phyloP scores from a whole-genome alignment of 2,888 invertebrate species.

The Pandemis heparana region DNA sequence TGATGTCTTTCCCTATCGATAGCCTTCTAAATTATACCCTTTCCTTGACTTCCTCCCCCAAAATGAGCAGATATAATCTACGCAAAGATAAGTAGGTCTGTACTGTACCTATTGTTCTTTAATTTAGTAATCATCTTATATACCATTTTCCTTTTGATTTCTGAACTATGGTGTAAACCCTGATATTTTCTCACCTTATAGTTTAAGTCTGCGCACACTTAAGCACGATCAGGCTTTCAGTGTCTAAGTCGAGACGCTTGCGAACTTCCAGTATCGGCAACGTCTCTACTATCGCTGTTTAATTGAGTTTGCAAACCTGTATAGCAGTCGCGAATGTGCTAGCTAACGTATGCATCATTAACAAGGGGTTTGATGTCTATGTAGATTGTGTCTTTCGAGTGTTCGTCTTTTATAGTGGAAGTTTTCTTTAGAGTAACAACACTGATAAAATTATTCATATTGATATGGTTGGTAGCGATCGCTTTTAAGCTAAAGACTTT shows the following conservation, averaged over 20 bases:
- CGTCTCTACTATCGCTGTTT: conserved; percentile 1
- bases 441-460: no score
- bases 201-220: background rate
- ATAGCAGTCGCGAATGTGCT: background rate
- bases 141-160: background rate
- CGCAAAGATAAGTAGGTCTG: background rate
- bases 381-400: background rate
- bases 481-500: no score
- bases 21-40: background rate
- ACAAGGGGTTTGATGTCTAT: background rate
- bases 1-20: conserved; percentile 7
- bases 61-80: background rate
- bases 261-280: background rate
- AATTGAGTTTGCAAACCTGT: conserved; percentile 2
- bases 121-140: no score
- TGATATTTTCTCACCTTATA: background rate
- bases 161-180: background rate
- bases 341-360: background rate
- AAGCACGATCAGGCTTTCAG: background rate
- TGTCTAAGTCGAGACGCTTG: background rate
- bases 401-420: background rate
- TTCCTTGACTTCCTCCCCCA: background rate
- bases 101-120: no score
- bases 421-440: background rate
- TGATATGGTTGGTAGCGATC: no score